These are phyloP conservation scores for Distichodus sexfasciatus DNA, from an alignment of 2,797 vertebrate species.

Conservation along the genomic window DNA sequence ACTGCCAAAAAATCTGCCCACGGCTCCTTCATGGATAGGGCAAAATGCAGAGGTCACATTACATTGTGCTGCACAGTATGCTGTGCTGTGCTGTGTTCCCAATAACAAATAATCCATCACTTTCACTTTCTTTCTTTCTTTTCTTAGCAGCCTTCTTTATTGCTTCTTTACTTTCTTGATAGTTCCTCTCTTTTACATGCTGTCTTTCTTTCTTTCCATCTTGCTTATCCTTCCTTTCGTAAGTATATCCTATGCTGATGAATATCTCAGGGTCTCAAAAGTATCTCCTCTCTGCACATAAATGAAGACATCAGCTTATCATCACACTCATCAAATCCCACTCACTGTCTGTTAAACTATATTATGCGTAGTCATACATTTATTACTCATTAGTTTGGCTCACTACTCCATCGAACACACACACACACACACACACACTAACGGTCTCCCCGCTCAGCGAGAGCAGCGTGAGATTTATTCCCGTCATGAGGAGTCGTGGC, in stretches of 20 bases:
- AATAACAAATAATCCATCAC: too few relatives aligned
- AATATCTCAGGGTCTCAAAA: neutral
- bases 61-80: too few relatives aligned
- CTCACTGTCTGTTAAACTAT: constrained; percentile 4
- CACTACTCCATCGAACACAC: constrained; percentile 27
- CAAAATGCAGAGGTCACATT: too few relatives aligned
- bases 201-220: too few relatives aligned
- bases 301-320: constrained; percentile 3
- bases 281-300: neutral
- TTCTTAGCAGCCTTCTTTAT: too few relatives aligned
- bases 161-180: too few relatives aligned
- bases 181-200: too few relatives aligned
- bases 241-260: neutral
- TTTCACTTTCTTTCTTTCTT: too few relatives aligned
- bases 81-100: too few relatives aligned
- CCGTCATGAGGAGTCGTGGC: constrained; percentile 67
- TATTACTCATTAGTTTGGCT: constrained; percentile 32
- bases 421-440: constrained; percentile 39
- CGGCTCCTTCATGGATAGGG: too few relatives aligned
- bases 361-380: neutral
- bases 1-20: too few relatives aligned
- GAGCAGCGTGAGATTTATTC: constrained; percentile 73
- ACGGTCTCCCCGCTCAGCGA: constrained; percentile 57
- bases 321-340: neutral
- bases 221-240: too few relatives aligned